Percentiles rank a stretch among this genome's conserved stretches.
Evolutionary conservation across 2,113 vertebrate species (phyloP).

Genomic region (Gymnogyps californianus): DNA sequence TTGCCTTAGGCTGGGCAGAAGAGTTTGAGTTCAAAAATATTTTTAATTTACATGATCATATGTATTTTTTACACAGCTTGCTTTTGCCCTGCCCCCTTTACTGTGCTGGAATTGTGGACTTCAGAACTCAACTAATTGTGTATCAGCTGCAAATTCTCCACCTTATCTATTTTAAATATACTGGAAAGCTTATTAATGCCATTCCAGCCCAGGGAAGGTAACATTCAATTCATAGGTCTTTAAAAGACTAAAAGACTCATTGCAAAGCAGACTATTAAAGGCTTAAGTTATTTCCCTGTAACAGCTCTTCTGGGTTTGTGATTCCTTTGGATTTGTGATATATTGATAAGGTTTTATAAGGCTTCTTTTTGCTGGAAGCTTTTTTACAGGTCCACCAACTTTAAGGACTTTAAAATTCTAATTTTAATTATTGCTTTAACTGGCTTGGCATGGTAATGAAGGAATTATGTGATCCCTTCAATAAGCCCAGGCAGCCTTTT

Average conservation of each 20-base stretch:
- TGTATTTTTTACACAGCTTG: background rate
- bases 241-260: background rate
- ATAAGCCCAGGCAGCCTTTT: background rate
- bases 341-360: background rate
- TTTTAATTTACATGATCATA: background rate
- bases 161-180: background rate
- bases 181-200: background rate
- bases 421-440: conserved; percentile 3
- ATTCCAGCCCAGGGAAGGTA: background rate
- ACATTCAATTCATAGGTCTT: background rate
- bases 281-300: background rate
- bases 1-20: background rate
- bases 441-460: background rate
- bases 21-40: background rate
- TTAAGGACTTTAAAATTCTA: background rate
- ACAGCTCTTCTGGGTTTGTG: background rate
- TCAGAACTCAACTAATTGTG: background rate
- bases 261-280: background rate
- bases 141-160: background rate
- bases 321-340: background rate
- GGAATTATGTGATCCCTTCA: background rate
- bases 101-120: background rate
- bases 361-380: background rate
- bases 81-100: background rate
- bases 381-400: background rate